A percentile compares a stretch with the other conserved stretches of the same genome.
Conservation (phyloP, 2,113 vertebrate species). For the Rousettus leschenaultii region DNA sequence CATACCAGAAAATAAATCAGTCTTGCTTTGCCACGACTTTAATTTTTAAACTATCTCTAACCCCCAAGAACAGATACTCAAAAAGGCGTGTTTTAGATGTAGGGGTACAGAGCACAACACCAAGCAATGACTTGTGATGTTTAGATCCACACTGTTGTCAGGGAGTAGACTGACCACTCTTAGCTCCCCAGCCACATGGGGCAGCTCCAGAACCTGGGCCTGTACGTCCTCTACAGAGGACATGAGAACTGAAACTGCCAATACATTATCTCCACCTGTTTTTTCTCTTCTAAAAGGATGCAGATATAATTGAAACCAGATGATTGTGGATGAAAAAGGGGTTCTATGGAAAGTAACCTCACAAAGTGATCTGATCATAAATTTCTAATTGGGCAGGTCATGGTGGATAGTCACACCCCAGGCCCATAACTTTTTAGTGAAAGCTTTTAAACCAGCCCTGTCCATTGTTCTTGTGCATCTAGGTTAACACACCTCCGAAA, state of each 20-base stretch:
- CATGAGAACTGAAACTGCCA: constrained; percentile 71
- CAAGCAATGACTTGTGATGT: constrained; percentile 75
- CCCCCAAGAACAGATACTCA: background rate
- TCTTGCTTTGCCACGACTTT: background rate
- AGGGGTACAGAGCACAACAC: background rate
- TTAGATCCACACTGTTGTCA: constrained; percentile 79
- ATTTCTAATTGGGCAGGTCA: background rate
- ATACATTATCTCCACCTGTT: constrained; percentile 84
- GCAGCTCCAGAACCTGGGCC: constrained; percentile 86
- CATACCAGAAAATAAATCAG: background rate
- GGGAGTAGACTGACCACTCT: constrained; percentile 90
- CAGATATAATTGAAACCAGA: background rate
- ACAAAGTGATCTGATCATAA: background rate
- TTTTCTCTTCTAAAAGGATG: constrained; percentile 79
- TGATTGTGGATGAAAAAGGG: background rate
- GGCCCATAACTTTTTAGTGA: background rate
- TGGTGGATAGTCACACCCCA: background rate
- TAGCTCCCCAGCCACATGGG: constrained; percentile 84
- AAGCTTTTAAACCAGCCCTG: background rate
- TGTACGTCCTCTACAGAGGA: constrained; percentile 73
- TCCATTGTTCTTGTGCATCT: background rate
- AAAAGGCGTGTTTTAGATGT: background rate
- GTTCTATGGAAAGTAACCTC: background rate
- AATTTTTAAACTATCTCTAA: background rate
- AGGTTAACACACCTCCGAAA: background rate